Conservation (phyloP, 2,888 invertebrate species). For the Nephrocerus scutellatus region DNA sequence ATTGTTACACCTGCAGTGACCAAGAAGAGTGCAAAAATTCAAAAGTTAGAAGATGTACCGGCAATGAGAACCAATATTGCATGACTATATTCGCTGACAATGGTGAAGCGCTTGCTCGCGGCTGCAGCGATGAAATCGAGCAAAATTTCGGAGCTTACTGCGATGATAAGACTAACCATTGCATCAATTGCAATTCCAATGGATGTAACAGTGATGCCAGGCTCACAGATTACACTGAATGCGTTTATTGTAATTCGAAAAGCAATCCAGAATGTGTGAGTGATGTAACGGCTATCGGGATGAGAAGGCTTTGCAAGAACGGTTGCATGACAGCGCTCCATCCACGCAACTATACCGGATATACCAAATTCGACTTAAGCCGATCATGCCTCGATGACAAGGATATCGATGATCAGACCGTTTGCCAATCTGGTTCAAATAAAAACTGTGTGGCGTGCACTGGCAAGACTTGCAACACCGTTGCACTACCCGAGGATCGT, state of each 20-base stretch:
- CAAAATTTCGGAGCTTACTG: conserved; percentile 27
- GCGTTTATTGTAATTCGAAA: conserved; percentile 33
- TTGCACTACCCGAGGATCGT: conserved; percentile 16
- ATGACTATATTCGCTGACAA: conserved; percentile 33
- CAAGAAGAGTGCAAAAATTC: conserved; percentile 20
- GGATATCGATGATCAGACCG: conserved; percentile 28
- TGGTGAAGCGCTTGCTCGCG: conserved; percentile 28
- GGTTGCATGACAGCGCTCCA: conserved; percentile 35
- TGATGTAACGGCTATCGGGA: conserved; percentile 21
- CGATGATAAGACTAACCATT: conserved; percentile 26
- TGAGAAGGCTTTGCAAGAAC: conserved; percentile 31
- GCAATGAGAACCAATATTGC: conserved; percentile 28
- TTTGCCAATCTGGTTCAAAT: conserved; percentile 22
- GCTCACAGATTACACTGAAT: conserved; percentile 27
- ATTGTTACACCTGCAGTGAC: conserved; percentile 29
- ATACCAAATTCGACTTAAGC: conserved; percentile 20
- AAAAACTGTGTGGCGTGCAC: conserved; percentile 28
- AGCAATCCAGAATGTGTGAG: conserved; percentile 25
- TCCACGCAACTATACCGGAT: conserved; percentile 16
- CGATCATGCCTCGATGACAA: conserved; percentile 40
- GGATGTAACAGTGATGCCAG: conserved; percentile 32
- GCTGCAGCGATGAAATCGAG: conserved; percentile 35
- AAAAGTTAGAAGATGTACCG: neutral
- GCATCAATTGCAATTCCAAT: conserved; percentile 40
- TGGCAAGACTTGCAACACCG: conserved; percentile 27